Conservation (phyloP, 1,140 invertebrate genomes). For the Bombus soroeensis region DNA sequence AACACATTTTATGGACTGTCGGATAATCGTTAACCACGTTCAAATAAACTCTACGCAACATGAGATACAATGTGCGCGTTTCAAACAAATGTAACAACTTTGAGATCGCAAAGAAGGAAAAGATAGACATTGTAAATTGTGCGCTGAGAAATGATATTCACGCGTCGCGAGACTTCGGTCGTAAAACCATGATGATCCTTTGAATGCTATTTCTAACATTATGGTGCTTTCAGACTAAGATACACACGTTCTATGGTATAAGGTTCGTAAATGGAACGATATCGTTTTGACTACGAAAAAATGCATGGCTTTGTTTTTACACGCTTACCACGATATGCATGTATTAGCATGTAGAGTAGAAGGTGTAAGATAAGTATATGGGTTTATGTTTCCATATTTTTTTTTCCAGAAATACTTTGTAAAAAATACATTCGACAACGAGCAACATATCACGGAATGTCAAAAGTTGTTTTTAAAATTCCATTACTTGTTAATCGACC, state of each 20-base stretch:
- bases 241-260: background rate
- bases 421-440: background rate
- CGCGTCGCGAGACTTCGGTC: background rate
- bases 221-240: background rate
- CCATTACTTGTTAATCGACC: slow-evolving; percentile 12
- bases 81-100: background rate
- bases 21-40: background rate
- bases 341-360: background rate
- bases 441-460: background rate
- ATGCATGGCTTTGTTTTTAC: background rate
- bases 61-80: background rate
- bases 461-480: background rate
- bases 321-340: background rate
- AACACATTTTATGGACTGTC: no score
- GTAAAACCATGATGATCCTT: background rate
- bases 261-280: background rate
- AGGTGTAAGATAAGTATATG: background rate
- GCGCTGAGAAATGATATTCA: background rate
- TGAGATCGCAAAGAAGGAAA: no score
- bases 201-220: background rate
- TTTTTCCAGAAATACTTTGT: no score
- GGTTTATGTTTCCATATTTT: background rate
- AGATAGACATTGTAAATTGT: background rate
- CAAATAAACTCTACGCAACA: background rate
- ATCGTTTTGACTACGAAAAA: background rate